Evolutionary conservation across 2,888 invertebrate species (phyloP).

Genomic region (Podotricha telesiphe): DNA sequence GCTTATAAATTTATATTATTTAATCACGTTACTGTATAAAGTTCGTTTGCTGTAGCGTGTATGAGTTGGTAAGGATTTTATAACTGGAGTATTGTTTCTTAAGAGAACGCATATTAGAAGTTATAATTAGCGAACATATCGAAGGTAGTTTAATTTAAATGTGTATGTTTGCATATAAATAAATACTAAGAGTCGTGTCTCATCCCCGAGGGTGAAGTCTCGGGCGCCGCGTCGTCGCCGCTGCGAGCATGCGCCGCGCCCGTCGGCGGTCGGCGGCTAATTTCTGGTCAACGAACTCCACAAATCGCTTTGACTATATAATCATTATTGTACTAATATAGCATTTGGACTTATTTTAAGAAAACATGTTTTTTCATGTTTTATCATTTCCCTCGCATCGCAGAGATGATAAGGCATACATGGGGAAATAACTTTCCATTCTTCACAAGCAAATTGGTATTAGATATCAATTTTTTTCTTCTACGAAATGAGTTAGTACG

Average conservation of each 20-base stretch:
- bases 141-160: background rate
- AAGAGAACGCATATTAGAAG: background rate
- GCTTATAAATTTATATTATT: background rate
- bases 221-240: constrained; percentile 24
- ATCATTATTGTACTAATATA: background rate
- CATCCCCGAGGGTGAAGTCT: constrained; percentile 14
- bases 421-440: no score
- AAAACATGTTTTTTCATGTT: background rate
- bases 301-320: background rate
- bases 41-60: no score
- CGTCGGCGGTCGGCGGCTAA: no score
- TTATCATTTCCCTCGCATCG: background rate
- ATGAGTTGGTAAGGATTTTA: no score
- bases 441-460: no score
- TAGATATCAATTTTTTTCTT: no score
- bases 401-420: no score
- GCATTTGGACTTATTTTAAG: no score
- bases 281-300: constrained; percentile 10
- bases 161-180: background rate
- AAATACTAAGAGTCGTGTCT: background rate
- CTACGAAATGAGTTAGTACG: no score
- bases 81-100: no score
- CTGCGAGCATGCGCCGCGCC: constrained; percentile 16
- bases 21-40: no score
- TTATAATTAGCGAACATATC: background rate